Evolutionary conservation across 2,888 invertebrate species (phyloP).

Genomic region (Agrotis clavis): DNA sequence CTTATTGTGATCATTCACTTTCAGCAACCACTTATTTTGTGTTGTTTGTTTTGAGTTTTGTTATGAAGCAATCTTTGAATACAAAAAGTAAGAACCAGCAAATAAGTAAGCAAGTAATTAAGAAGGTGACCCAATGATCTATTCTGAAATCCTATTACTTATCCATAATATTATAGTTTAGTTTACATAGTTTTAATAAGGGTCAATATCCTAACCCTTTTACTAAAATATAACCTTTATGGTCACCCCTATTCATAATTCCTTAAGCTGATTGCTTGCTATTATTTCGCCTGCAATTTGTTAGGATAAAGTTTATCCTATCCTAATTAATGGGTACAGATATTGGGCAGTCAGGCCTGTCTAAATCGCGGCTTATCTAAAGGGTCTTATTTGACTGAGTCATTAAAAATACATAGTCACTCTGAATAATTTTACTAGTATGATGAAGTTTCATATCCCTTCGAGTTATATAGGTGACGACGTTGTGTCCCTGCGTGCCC

Average conservation of each 20-base stretch:
- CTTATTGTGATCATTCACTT: background rate
- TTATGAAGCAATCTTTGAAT: background rate
- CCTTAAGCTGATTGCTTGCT: conserved; percentile 33
- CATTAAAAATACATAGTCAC: background rate
- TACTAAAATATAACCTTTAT: conserved; percentile 29
- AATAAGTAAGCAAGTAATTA: background rate
- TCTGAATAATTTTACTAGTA: too few relatives aligned
- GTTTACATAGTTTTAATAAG: background rate
- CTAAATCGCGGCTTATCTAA: conserved; percentile 1
- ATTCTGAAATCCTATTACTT: background rate
- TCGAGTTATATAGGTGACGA: background rate
- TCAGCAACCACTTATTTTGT: background rate
- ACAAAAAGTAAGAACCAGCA: conserved; percentile 2
- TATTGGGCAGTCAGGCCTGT: conserved; percentile 19
- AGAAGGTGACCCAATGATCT: background rate
- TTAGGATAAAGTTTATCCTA: conserved; percentile 36
- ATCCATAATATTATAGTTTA: background rate
- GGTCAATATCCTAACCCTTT: conserved; percentile 18
- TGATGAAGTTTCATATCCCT: too few relatives aligned
- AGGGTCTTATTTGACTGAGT: conserved; percentile 12
- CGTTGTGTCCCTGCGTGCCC: background rate
- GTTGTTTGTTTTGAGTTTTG: background rate
- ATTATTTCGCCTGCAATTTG: conserved; percentile 35
- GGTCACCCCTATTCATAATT: conserved; percentile 42
- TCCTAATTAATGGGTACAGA: conserved; percentile 37